Conservation (phyloP, 1,140 invertebrate genomes). For the Diorhabda sublineata region DNA sequence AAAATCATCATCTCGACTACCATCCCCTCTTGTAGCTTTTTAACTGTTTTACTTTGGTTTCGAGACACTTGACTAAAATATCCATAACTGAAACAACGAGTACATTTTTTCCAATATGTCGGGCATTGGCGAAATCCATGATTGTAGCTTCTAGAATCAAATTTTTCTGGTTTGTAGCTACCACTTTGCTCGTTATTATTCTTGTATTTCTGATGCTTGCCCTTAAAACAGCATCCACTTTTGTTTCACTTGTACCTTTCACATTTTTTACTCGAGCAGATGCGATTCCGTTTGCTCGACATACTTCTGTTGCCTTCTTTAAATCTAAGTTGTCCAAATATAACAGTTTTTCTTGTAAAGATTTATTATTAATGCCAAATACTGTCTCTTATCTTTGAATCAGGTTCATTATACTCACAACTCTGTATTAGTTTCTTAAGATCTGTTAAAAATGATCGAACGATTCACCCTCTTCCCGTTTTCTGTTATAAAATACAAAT, state of each 20-base stretch:
- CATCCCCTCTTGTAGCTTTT: too few relatives aligned
- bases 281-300: conserved; percentile 12
- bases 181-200: too few relatives aligned
- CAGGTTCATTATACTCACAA: conserved; percentile 35
- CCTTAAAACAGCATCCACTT: too few relatives aligned
- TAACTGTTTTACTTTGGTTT: too few relatives aligned
- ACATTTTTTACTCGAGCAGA: neutral
- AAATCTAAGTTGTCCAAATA: conserved; percentile 35
- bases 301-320: conserved; percentile 33
- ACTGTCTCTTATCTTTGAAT: conserved; percentile 41
- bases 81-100: too few relatives aligned
- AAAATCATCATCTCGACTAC: too few relatives aligned
- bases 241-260: neutral
- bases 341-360: conserved; percentile 37
- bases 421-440: conserved; percentile 31
- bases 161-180: too few relatives aligned
- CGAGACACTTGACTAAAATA: too few relatives aligned
- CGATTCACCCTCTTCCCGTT: conserved; percentile 32
- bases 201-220: too few relatives aligned
- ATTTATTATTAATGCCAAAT: conserved; percentile 35
- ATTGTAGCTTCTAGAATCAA: too few relatives aligned
- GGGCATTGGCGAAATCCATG: too few relatives aligned
- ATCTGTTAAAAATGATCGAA: conserved; percentile 36
- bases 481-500: conserved; percentile 34
- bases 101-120: too few relatives aligned